phyloP scores from a whole-genome alignment of 1,140 invertebrate species.

The Drosophila elegans region DNA sequence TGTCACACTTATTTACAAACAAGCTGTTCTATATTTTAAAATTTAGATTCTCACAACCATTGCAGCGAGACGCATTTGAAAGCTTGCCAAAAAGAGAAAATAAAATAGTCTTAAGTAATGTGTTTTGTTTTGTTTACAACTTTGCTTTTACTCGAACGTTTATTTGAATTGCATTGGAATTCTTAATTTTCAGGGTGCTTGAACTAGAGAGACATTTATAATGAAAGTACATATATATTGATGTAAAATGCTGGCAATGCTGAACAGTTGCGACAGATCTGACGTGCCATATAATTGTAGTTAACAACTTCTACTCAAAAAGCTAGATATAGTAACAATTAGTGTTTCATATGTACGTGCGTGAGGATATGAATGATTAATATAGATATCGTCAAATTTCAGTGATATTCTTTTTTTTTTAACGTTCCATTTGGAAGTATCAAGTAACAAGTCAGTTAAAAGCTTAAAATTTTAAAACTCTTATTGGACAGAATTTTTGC shows the following conservation, averaged over 20 bases:
- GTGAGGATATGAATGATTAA: slow-evolving; percentile 17
- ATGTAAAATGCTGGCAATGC: slow-evolving; percentile 14
- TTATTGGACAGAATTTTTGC: neutral
- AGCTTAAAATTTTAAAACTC: neutral
- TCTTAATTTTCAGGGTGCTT: slow-evolving; percentile 11
- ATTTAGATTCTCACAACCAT: slow-evolving; percentile 11
- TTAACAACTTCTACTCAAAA: slow-evolving; percentile 48
- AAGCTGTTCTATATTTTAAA: slow-evolving; percentile 34
- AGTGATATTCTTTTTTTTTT: slow-evolving; percentile 16
- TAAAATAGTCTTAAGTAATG: slow-evolving; percentile 31
- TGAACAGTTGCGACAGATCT: slow-evolving; percentile 6
- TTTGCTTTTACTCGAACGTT: slow-evolving; percentile 45
- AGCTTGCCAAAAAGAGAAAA: slow-evolving; percentile 24
- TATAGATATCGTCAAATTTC: slow-evolving; percentile 28
- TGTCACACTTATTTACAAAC: slow-evolving; percentile 35
- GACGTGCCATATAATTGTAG: slow-evolving; percentile 9
- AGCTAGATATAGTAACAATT: slow-evolving; percentile 8
- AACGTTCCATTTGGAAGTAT: neutral
- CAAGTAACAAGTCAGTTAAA: slow-evolving; percentile 17
- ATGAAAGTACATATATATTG: slow-evolving; percentile 23
- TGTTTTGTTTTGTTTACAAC: slow-evolving; percentile 32
- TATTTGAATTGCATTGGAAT: slow-evolving; percentile 44
- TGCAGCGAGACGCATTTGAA: slow-evolving; percentile 21
- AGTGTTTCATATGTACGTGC: slow-evolving; percentile 4
- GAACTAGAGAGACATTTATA: slow-evolving; percentile 30